Evolutionary conservation across 2,888 invertebrate genomes (phyloP).

Genomic region (Tetragonula carbonaria): DNA sequence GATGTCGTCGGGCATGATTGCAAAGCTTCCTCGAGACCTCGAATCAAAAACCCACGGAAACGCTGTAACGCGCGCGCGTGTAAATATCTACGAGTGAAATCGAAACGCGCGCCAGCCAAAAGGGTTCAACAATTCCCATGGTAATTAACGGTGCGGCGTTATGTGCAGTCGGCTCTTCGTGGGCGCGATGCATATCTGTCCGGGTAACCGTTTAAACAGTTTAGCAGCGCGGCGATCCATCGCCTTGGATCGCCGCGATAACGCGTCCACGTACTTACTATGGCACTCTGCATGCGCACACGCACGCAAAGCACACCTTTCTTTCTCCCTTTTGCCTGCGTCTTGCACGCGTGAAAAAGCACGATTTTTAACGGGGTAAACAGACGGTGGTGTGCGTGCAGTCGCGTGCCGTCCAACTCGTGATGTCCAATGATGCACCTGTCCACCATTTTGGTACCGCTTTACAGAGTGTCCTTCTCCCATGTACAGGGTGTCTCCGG

Average conservation of each 20-base stretch:
- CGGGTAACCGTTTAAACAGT: constrained; percentile 61
- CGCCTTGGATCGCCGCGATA: constrained; percentile 57
- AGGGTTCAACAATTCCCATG: constrained; percentile 34
- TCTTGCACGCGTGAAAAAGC: constrained; percentile 43
- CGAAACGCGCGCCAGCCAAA: not conserved
- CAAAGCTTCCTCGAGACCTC: too few relatives aligned
- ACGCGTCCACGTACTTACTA: constrained; percentile 11
- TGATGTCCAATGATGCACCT: constrained; percentile 69
- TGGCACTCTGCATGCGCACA: not conserved
- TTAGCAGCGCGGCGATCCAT: constrained; percentile 64
- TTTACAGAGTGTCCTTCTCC: not conserved
- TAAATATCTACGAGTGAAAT: not conserved
- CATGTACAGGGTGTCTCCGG: not conserved
- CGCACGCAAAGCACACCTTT: not conserved
- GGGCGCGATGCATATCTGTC: constrained; percentile 58
- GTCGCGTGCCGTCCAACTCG: constrained; percentile 73
- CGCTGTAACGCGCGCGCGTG: too few relatives aligned
- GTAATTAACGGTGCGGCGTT: constrained; percentile 50
- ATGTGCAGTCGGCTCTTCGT: constrained; percentile 6
- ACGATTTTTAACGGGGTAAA: constrained; percentile 49
- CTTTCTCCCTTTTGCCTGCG: constrained; percentile 9
- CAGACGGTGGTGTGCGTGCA: constrained; percentile 42
- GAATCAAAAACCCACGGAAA: too few relatives aligned
- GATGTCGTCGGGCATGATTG: too few relatives aligned
- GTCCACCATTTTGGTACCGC: constrained; percentile 76